Percentiles rank a stretch among this genome's conserved stretches.
Conservation (phyloP, 2,888 invertebrate genomes). For the Leptinotarsa peninsularis region DNA sequence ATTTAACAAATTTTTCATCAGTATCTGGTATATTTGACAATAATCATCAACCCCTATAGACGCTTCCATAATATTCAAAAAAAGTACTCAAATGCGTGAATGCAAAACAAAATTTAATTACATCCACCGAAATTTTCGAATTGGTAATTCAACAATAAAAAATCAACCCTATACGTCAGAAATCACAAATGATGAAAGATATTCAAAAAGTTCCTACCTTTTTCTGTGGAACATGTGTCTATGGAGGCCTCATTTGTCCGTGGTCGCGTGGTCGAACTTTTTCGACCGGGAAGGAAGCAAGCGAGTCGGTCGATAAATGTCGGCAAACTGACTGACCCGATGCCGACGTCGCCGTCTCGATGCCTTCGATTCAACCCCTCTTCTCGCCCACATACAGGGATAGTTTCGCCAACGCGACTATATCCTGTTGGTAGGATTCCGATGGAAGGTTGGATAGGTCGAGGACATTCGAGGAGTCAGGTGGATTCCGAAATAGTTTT, state of each 20-base stretch:
- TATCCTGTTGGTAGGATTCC: not conserved
- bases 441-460: conserved; percentile 8
- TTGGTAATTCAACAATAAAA: not conserved
- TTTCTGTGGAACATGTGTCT: conserved; percentile 63
- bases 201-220: conserved; percentile 55
- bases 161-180: not conserved
- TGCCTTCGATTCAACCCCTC: conserved; percentile 55
- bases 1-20: too few species aligned
- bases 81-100: too few species aligned
- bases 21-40: too few species aligned
- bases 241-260: conserved; percentile 64
- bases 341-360: conserved; percentile 60
- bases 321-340: conserved; percentile 65
- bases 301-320: conserved; percentile 59
- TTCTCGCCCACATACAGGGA: conserved; percentile 21
- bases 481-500: not conserved
- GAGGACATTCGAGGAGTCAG: not conserved
- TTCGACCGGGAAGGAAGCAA: conserved; percentile 45
- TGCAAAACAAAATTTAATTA: too few species aligned
- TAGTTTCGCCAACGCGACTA: not conserved
- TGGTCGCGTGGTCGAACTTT: conserved; percentile 57
- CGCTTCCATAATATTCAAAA: too few species aligned
- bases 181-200: not conserved
- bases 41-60: too few species aligned
- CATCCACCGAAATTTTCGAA: too few species aligned